Percentiles rank a stretch among this genome's conserved stretches.
Conservation (phyloP, 2,888 invertebrate species). For the Microctonus hyperodae region DNA sequence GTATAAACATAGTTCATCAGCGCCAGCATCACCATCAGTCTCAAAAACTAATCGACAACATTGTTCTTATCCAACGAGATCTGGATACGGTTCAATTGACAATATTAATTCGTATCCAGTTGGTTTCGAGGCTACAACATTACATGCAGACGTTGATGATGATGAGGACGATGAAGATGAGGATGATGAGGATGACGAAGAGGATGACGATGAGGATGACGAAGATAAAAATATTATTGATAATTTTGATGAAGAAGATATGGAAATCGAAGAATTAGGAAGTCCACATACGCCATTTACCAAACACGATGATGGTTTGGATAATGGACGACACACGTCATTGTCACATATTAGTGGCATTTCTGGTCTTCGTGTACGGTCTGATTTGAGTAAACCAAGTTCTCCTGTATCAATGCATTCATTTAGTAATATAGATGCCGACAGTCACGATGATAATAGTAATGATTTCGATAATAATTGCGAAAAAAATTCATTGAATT, state of each 20-base stretch:
- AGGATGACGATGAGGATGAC: conserved; percentile 52
- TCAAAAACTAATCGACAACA: conserved; percentile 41
- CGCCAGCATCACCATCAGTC: conserved; percentile 52
- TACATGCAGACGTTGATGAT: conserved; percentile 48
- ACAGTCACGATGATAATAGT: conserved; percentile 50
- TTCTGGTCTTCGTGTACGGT: conserved; percentile 51
- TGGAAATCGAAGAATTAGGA: conserved; percentile 57
- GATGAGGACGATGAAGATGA: conserved; percentile 62
- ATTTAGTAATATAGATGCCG: conserved; percentile 52
- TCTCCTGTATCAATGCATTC: conserved; percentile 52
- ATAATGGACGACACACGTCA: conserved; percentile 48
- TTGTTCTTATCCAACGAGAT: conserved; percentile 48
- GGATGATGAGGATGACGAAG: conserved; percentile 60
- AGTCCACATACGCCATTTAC: conserved; percentile 52
- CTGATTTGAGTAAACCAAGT: conserved; percentile 62
- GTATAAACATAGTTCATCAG: conserved; percentile 56
- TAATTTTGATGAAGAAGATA: conserved; percentile 61
- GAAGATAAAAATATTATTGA: conserved; percentile 63
- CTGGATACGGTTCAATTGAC: conserved; percentile 54
- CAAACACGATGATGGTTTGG: conserved; percentile 43
- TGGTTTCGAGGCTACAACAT: conserved; percentile 48
- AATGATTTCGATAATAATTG: conserved; percentile 40
- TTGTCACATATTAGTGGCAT: conserved; percentile 53
- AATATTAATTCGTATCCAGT: conserved; percentile 52
- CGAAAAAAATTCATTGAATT: conserved; percentile 52